Percentiles rank a stretch among this genome's conserved stretches.
Evolutionary conservation across 2,113 vertebrate genomes (phyloP).

Genomic region (Onychorhynchus coronatus): DNA sequence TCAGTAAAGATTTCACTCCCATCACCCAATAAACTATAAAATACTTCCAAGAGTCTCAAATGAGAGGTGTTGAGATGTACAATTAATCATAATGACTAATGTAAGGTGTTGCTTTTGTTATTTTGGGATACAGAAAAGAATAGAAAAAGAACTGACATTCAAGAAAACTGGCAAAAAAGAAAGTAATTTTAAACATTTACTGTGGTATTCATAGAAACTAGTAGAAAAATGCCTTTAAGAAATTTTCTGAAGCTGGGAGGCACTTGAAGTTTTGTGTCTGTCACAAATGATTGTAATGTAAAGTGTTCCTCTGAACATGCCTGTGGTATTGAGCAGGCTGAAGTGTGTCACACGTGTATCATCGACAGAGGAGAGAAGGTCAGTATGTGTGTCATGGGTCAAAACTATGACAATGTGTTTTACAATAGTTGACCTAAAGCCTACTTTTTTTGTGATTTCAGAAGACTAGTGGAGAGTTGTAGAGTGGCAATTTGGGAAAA

Average conservation of each 20-base stretch:
- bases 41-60: constrained; percentile 15
- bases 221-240: neutral
- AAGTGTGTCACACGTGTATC: neutral
- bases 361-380: neutral
- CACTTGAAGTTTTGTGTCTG: neutral
- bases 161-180: neutral
- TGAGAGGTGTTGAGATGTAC: neutral
- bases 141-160: neutral
- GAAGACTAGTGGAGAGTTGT: neutral
- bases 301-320: neutral
- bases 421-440: neutral
- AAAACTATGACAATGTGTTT: no score
- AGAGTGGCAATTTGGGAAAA: constrained; percentile 14
- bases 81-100: constrained; percentile 27
- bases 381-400: no score
- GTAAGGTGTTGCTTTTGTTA: constrained; percentile 29
- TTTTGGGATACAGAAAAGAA: neutral
- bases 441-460: neutral
- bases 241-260: neutral
- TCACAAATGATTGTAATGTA: neutral
- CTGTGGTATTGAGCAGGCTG: neutral
- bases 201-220: neutral
- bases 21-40: constrained; percentile 28
- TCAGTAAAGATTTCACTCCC: constrained; percentile 25
- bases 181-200: neutral